phyloP scores from a whole-genome alignment of 37 sponge, comb jelly and placozoan species.

The Cliona cf. orientalis region DNA sequence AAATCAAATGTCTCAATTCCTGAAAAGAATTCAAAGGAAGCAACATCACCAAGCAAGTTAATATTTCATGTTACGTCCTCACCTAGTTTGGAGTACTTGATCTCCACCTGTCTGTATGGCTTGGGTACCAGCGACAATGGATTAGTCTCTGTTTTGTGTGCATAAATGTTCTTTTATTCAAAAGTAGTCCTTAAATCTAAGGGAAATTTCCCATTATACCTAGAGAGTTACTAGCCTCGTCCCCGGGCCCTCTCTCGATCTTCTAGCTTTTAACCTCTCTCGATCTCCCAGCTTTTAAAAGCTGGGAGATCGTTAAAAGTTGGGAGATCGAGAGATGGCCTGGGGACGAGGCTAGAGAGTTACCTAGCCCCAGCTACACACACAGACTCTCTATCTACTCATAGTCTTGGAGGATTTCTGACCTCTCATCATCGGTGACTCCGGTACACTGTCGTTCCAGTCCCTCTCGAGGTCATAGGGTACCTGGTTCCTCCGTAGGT shows the following conservation, averaged over 20 bases:
- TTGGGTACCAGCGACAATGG: constrained; percentile 70
- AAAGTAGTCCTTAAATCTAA: no score
- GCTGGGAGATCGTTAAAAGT: no score
- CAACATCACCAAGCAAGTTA: neutral
- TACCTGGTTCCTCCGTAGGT: constrained; percentile 73
- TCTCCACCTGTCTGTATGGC: constrained; percentile 72
- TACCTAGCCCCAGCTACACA: neutral
- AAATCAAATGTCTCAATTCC: constrained; percentile 87
- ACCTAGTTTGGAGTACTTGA: constrained; percentile 82
- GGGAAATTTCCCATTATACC: no score
- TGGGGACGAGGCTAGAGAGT: neutral
- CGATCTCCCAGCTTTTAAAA: no score
- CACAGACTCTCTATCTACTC: no score
- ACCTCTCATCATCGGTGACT: constrained; percentile 91
- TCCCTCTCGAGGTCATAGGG: constrained; percentile 52
- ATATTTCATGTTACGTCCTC: no score
- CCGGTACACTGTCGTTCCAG: constrained; percentile 39
- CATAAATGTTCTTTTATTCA: no score
- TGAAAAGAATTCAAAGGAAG: neutral
- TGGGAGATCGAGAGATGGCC: no score
- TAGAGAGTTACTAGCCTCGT: no score
- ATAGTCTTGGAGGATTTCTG: no score
- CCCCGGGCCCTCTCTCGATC: no score
- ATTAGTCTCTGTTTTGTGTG: constrained; percentile 34
- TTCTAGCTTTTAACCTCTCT: no score